A percentile compares a stretch with the other conserved stretches of the same genome.
These are phyloP conservation scores for Anniella stebbinsi DNA, from an alignment of 2,797 vertebrate species.

Conservation along the genomic window DNA sequence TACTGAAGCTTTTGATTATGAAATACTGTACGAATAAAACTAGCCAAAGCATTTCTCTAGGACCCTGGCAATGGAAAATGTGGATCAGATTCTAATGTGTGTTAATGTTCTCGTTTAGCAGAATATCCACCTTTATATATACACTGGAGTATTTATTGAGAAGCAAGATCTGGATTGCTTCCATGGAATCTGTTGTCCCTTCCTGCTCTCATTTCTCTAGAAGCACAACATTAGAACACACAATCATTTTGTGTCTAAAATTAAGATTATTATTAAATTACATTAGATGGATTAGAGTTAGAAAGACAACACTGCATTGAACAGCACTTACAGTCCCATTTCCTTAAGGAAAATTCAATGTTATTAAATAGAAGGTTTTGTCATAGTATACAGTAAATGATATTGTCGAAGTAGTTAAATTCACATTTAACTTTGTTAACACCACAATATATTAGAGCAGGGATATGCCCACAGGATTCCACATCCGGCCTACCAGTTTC, in stretches of 20 bases:
- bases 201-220: constrained; percentile 2
- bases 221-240: neutral
- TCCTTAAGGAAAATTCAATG: constrained; percentile 30
- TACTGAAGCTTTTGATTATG: constrained; percentile 69
- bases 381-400: rapidly evolving
- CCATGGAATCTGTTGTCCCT: constrained; percentile 55
- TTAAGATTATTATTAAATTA: neutral
- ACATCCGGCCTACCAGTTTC: neutral
- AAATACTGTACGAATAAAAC: constrained; percentile 60
- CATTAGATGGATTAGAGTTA: neutral
- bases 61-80: constrained; percentile 19
- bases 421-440: rapidly evolving
- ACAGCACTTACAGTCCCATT: neutral
- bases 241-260: neutral
- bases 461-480: neutral
- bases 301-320: neutral
- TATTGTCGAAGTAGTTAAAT: neutral
- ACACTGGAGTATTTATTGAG: constrained; percentile 18
- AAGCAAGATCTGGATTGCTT: constrained; percentile 42
- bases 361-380: constrained; percentile 32
- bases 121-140: constrained; percentile 26
- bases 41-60: constrained; percentile 50
- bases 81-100: constrained; percentile 28
- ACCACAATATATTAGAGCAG: rapidly evolving
- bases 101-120: neutral